These are phyloP conservation scores for Saguinus imperator DNA, from an alignment of 2,113 vertebrate genomes.

Conservation along the genomic window DNA sequence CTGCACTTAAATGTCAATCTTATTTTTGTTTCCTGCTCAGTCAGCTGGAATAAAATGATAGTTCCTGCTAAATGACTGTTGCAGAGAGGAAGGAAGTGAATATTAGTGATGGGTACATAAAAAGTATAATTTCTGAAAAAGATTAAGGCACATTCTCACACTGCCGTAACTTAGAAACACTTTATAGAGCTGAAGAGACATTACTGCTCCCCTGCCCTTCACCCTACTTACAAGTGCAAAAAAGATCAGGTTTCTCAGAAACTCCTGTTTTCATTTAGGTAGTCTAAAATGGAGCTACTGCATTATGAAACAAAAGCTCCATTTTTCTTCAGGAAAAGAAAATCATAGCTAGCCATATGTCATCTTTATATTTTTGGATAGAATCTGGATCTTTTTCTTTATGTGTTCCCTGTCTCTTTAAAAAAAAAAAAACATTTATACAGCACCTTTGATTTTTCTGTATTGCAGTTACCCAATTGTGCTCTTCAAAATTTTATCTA, in stretches of 20 bases:
- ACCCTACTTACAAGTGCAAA: neutral
- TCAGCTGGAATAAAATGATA: neutral
- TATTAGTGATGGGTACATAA: neutral
- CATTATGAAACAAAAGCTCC: neutral
- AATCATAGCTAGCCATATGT: neutral
- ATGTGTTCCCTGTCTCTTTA: neutral
- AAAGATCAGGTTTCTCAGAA: neutral
- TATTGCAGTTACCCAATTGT: neutral
- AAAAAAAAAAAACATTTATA: neutral
- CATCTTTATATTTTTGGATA: neutral
- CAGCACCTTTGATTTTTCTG: neutral
- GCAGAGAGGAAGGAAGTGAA: neutral
- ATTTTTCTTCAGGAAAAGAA: neutral
- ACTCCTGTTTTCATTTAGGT: neutral
- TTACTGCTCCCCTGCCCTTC: neutral
- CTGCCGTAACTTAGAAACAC: neutral
- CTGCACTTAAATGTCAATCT: neutral
- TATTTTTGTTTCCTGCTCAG: constrained; percentile 5
- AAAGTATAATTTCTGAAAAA: neutral
- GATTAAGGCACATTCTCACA: neutral
- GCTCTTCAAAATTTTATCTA: neutral
- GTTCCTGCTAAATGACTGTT: neutral
- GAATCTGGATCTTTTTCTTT: neutral
- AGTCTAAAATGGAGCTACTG: neutral
- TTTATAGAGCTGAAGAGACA: neutral